These are phyloP conservation scores for Brassicogethes aeneus DNA, from an alignment of 2,888 invertebrate genomes.

Conservation along the genomic window DNA sequence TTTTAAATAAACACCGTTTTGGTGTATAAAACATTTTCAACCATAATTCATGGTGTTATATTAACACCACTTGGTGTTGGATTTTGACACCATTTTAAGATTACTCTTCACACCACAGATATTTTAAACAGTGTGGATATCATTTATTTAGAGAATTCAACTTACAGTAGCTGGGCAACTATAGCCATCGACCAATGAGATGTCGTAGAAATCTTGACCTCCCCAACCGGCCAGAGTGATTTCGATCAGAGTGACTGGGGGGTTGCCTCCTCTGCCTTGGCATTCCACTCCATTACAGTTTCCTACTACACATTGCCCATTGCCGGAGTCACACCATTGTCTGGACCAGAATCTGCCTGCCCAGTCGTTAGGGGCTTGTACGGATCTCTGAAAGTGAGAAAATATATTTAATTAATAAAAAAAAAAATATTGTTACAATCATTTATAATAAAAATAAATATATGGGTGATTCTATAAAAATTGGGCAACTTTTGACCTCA, in stretches of 20 bases:
- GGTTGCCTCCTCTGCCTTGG: constrained; percentile 38
- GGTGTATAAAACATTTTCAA: too few relatives aligned
- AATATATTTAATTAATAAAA: not conserved
- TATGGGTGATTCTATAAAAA: too few relatives aligned
- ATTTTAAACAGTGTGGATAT: too few relatives aligned
- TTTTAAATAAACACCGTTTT: too few relatives aligned
- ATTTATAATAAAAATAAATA: too few relatives aligned
- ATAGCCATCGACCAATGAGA: constrained; percentile 45
- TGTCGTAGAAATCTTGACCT: constrained; percentile 42
- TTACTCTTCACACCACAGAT: too few relatives aligned
- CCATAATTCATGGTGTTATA: too few relatives aligned
- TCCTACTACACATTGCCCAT: constrained; percentile 35
- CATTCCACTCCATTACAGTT: constrained; percentile 39
- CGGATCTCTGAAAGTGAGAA: constrained; percentile 12
- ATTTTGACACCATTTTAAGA: too few relatives aligned
- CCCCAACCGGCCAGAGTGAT: constrained; percentile 36
- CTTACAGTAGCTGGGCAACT: constrained; percentile 34
- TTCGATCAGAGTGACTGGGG: constrained; percentile 40
- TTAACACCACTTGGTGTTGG: too few relatives aligned
- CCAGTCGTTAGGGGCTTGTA: constrained; percentile 32
- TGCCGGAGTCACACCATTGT: constrained; percentile 35
- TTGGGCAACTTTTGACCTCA: too few relatives aligned
- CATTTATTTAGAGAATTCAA: constrained; percentile 4
- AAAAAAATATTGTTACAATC: too few relatives aligned
- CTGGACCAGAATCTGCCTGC: constrained; percentile 41